A percentile compares a stretch with the other conserved stretches of the same genome.
Conservation (phyloP, 2,113 vertebrate species). For the human (Homo sapiens) region GRCh38 chr9:37690001-37690500, state of each 20-base stretch:
- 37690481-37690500: not conserved
- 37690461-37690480: slow-evolving; percentile 4
- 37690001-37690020: not conserved
- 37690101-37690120: not conserved
- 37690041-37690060: not conserved
- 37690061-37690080: not conserved
- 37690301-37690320: slow-evolving; percentile 15
- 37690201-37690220: not conserved
- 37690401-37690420: not conserved
- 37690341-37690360: not conserved
- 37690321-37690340: not conserved
- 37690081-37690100: not conserved
- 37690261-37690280: not conserved
- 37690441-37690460: not conserved
- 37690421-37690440: not conserved
- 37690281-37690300: slow-evolving; percentile 12
- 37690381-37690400: not conserved
- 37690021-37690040: not conserved
- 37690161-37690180: not conserved
- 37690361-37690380: not conserved
- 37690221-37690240: not conserved
- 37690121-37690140: not conserved
- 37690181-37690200: not conserved
- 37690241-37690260: not conserved
- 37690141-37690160: not conserved